These are phyloP conservation scores for Incurvaria masculella DNA, from an alignment of 2,888 invertebrate genomes.

Conservation along the genomic window DNA sequence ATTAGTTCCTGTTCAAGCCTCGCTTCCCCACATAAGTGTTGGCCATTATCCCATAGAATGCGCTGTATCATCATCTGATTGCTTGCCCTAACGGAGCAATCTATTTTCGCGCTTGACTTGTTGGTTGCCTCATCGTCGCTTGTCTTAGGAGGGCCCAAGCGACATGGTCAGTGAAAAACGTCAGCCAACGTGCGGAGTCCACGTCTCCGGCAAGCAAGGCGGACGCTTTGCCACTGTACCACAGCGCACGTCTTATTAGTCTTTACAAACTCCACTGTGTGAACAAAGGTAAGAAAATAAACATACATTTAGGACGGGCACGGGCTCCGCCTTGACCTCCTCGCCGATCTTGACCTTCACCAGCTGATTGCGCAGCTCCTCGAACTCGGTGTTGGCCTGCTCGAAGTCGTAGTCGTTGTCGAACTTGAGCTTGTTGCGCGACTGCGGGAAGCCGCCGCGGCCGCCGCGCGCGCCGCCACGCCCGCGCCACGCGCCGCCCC, in stretches of 20 bases:
- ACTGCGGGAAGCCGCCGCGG: slow-evolving; percentile 43
- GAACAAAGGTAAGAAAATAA: neutral
- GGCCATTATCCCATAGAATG: no score
- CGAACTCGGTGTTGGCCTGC: slow-evolving; percentile 96
- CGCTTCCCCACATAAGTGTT: no score
- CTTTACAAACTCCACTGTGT: neutral
- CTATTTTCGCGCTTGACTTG: no score
- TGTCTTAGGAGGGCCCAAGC: no score
- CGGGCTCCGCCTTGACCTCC: slow-evolving; percentile 30
- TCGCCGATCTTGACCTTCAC: slow-evolving; percentile 78
- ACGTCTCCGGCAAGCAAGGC: neutral
- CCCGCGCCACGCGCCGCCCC: slow-evolving; percentile 47
- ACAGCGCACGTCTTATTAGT: neutral
- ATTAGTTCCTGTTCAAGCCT: no score
- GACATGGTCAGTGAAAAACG: no score
- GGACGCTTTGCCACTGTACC: neutral
- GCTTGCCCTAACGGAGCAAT: no score
- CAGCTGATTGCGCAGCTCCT: slow-evolving; percentile 83
- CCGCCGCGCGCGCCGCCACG: slow-evolving; percentile 39
- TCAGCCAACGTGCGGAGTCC: no score
- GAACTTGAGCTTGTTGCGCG: slow-evolving; percentile 73
- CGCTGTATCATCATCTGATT: no score
- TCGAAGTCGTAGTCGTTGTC: slow-evolving; percentile 99
- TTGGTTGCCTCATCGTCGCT: neutral
- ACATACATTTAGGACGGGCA: slow-evolving; percentile 38